Base-by-base conservation (phyloP, 2,797 vertebrate species). In the Falco novaeseelandiae region DNA sequence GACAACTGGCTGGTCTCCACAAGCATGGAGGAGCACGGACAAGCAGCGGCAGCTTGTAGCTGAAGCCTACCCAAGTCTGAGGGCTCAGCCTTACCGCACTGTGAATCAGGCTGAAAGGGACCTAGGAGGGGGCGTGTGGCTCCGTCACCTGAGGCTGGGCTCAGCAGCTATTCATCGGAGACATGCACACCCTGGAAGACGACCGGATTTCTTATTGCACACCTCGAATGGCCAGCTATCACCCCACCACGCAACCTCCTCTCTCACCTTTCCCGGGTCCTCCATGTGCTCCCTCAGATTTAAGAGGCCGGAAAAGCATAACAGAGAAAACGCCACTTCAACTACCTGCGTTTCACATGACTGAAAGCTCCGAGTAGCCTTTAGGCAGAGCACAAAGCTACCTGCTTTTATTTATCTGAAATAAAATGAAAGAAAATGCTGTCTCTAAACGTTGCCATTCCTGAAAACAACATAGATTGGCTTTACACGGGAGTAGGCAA, bases 21-120 rank as follows among this genome's bases (percentile, higher is more conserved):
- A 0, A 8, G 51, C 44, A 29, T 0, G 1, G 40, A 59, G 52
- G 8, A 81, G 19, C 1, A 4, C 0, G 1, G 59, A 54, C 0
- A 1, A 73, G 55, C 20, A 61, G 38, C 0, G 5, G 66, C 62
- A 49, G 32, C 18, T 67, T 0, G 2, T 5, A 49, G 57, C 73
- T 57, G n/a, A 36, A 74, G 38, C n/a, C 54, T 7, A 34, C 25
- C 4, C 27, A 17, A 18, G 40, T 42, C 14, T 40, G 55, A 38
- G 29, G 32, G 44, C 23, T 73, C 54, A 62, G 61, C 26, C 29
- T 44, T 29, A n/a, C 32, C 29, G 32, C 8, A 12, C 30, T 29
- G 46, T 0, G 0, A 42, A 48, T 66, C 14, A 27, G 29, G 22
- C 62, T 52, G 57, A 46, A 32, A 58, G 57, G 22, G 38, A 57